These are phyloP conservation scores for Sylvietta virens DNA, from an alignment of 2,113 vertebrate genomes.

Conservation along the genomic window DNA sequence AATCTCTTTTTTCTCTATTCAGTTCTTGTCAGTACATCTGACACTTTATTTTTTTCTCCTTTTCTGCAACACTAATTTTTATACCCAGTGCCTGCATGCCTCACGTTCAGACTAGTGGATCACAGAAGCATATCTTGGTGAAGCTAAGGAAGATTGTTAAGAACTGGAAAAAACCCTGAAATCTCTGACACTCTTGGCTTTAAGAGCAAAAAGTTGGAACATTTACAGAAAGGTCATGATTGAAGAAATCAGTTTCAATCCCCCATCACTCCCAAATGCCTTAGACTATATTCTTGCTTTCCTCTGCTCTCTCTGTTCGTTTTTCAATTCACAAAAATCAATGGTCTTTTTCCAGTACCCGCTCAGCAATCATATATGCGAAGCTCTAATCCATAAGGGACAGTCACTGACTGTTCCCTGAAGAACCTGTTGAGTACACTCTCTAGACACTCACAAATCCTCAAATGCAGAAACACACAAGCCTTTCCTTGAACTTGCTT, in stretches of 20 bases:
- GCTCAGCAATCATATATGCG: not conserved
- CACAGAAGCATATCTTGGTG: not conserved
- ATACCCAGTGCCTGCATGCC: not conserved
- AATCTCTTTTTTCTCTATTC: not conserved
- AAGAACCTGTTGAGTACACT: not conserved
- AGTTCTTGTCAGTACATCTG: not conserved
- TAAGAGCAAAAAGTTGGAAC: not conserved
- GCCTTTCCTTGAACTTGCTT: not conserved
- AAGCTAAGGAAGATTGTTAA: not conserved
- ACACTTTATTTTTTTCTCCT: not conserved
- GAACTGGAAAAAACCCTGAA: not conserved
- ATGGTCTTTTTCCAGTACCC: not conserved
- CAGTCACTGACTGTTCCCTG: not conserved
- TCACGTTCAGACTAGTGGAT: not conserved
- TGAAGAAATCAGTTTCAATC: not conserved
- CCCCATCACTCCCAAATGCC: not conserved
- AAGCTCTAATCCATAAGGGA: not conserved
- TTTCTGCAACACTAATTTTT: not conserved
- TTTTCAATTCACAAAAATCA: not conserved
- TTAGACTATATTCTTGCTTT: not conserved
- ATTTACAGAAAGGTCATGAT: not conserved
- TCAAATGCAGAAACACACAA: not conserved
- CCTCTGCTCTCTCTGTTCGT: not conserved
- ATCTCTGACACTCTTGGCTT: not conserved
- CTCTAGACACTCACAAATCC: not conserved